phyloP scores from a whole-genome alignment of 2,113 vertebrate species.

The Atlantisia rogersi region DNA sequence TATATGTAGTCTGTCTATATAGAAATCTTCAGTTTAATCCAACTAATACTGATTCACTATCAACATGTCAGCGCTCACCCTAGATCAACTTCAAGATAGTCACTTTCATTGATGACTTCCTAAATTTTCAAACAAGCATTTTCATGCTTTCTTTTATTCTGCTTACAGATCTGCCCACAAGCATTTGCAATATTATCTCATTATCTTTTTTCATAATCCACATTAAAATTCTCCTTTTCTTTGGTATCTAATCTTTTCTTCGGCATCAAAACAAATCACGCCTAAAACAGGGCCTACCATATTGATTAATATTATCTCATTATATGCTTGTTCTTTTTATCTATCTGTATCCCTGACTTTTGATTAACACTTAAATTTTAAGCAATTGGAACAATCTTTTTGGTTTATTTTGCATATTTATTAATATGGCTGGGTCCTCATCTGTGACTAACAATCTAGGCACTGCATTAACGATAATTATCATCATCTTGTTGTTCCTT shows the following conservation, averaged over 20 bases:
- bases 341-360: constrained; percentile 33
- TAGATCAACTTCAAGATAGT: constrained; percentile 41
- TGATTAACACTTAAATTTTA: constrained; percentile 51
- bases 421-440: constrained; percentile 18
- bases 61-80: neutral
- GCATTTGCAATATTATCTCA: constrained; percentile 54
- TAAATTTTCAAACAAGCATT: constrained; percentile 59
- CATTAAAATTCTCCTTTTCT: constrained; percentile 62
- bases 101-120: neutral
- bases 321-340: constrained; percentile 64
- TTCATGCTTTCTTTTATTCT: constrained; percentile 63
- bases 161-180: constrained; percentile 41
- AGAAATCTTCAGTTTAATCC: neutral
- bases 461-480: neutral
- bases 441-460: constrained; percentile 30
- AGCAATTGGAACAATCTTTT: neutral
- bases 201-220: constrained; percentile 59
- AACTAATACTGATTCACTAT: neutral
- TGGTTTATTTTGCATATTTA: constrained; percentile 54
- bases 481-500: constrained; percentile 44
- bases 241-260: constrained; percentile 54
- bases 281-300: constrained; percentile 43
- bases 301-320: constrained; percentile 63
- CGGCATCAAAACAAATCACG: constrained; percentile 49
- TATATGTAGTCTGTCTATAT: neutral